Base-by-base conservation (phyloP, 1,140 invertebrate species). In the Aphelenchoides besseyi region DNA sequence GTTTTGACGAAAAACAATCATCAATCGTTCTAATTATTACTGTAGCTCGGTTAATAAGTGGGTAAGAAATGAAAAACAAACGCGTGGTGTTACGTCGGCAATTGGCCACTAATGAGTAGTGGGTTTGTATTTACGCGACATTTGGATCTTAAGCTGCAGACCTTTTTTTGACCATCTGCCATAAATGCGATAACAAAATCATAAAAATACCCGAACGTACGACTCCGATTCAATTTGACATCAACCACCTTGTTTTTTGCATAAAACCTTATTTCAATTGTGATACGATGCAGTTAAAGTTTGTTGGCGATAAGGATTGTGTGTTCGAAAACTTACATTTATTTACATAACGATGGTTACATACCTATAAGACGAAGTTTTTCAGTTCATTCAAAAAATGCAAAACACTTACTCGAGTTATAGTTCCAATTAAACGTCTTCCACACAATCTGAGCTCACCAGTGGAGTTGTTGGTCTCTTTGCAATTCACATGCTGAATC, bases 101-200 rank as follows among this genome's bases (percentile, higher is more conserved):
- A n/a, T n/a, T n/a, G n/a, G n/a, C 23, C 41, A 23, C 23, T 48
- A 48, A 48, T 48, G 41, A 48, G 41, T 23, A 23, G 12, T 23
- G 12, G 41, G 12, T 48, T 48, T 48, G 41, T 48, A 16, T 48
- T 23, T 12, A 12, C 41, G 41, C 41, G 41, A 23, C 41, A 48
- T 12, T 23, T 23, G 41, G 41, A 12, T 23, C 12, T 12, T 48
- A 12, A 12, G 41, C 41, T 48, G 41, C 41, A 48, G 41, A n/a
- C 59, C 59, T 61, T 61, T 61, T 52, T 61, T 61, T 61, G 57
- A 26, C 59, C 59, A 61, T 61, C 59, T 61, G n/a, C 59, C 59
- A 23, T 48, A 23, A 12, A 23, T 23, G 41, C 41, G 41, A 16
- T 16, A 48, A 48, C 41, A 48, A 48, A 48, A 48, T 48, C 41